These are phyloP conservation scores for Papilio glaucus DNA, from an alignment of 1,140 invertebrate genomes.

Conservation along the genomic window DNA sequence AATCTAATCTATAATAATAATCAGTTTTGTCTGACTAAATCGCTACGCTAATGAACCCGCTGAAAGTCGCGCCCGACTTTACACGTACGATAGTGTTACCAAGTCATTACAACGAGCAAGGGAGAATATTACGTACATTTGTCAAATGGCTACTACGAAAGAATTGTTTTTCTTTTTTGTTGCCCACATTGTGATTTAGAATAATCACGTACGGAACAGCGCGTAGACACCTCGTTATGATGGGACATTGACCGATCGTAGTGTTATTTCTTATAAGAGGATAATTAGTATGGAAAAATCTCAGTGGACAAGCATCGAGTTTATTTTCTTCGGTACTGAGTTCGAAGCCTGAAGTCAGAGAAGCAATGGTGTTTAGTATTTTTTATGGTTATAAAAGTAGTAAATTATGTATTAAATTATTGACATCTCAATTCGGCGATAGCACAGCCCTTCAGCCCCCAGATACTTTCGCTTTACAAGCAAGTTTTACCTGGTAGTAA, in stretches of 20 bases:
- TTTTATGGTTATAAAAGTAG: too few relatives aligned
- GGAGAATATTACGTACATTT: slow-evolving; percentile 51
- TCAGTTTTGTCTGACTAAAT: too few relatives aligned
- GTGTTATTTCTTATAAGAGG: not conserved
- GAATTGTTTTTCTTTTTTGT: slow-evolving; percentile 46
- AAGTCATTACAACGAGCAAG: slow-evolving; percentile 51
- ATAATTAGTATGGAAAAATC: too few relatives aligned
- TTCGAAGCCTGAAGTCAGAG: too few relatives aligned
- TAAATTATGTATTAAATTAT: too few relatives aligned
- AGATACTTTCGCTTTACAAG: too few relatives aligned
- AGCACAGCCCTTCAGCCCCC: too few relatives aligned
- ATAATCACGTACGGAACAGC: not conserved
- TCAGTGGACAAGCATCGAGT: too few relatives aligned
- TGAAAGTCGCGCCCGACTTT: slow-evolving; percentile 32
- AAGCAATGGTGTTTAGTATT: too few relatives aligned
- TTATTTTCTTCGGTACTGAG: too few relatives aligned
- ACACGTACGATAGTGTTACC: slow-evolving; percentile 40
- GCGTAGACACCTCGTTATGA: not conserved
- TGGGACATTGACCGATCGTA: not conserved
- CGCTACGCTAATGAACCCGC: slow-evolving; percentile 24
- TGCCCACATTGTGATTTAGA: slow-evolving; percentile 7
- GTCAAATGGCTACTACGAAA: slow-evolving; percentile 43
- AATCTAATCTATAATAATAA: too few relatives aligned
- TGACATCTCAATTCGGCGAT: too few relatives aligned
- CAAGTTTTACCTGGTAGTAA: not conserved